phyloP scores from a whole-genome alignment of 2,888 invertebrate species.

The Mechanitis mazaeus region DNA sequence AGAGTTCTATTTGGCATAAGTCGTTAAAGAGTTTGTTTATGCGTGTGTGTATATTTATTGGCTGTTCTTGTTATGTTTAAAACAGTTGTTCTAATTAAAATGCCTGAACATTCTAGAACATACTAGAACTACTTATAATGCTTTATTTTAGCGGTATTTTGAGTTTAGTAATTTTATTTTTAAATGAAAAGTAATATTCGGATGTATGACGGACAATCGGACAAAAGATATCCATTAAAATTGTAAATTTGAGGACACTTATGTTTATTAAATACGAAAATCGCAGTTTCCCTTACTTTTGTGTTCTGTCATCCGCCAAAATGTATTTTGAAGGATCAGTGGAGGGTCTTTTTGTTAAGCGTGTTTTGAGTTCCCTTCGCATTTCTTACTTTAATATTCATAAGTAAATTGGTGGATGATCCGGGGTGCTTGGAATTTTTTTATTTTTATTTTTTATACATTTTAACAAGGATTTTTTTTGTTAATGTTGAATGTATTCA shows the following conservation, averaged over 20 bases:
- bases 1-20: constrained; percentile 32
- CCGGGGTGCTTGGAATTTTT: constrained; percentile 7
- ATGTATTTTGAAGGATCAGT: constrained; percentile 62
- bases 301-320: constrained; percentile 70
- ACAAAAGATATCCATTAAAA: constrained; percentile 31
- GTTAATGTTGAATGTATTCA: constrained; percentile 3
- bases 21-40: constrained; percentile 23
- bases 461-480: background rate
- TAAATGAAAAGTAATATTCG: no score
- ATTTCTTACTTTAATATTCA: constrained; percentile 67
- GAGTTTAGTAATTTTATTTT: no score
- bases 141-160: no score
- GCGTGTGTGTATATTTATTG: constrained; percentile 19
- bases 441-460: background rate
- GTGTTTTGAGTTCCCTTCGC: constrained; percentile 47
- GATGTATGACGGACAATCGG: constrained; percentile 4
- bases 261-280: constrained; percentile 68
- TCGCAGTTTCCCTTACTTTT: constrained; percentile 55
- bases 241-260: constrained; percentile 48
- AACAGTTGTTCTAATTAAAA: constrained; percentile 14
- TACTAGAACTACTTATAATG: no score
- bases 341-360: constrained; percentile 57
- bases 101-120: background rate
- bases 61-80: constrained; percentile 19
- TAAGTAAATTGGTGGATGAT: constrained; percentile 70